Evolutionary conservation across 1,140 invertebrate species (phyloP).

Genomic region (Calephelis nemesis): DNA sequence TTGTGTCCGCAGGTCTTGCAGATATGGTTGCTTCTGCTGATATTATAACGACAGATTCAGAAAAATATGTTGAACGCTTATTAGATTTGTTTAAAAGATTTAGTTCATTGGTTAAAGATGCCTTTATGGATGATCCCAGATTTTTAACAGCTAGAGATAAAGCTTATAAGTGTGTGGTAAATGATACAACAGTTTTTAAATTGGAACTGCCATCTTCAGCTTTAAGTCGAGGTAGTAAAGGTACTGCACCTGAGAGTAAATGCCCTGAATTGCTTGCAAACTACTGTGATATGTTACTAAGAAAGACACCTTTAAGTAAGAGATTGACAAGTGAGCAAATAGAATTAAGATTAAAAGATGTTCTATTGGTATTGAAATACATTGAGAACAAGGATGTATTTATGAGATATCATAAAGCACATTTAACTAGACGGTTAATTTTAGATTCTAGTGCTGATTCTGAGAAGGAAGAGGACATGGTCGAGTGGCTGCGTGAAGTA

Average conservation of each 20-base stretch:
- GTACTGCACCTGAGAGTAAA: slow-evolving; percentile 92
- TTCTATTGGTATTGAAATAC: slow-evolving; percentile 98
- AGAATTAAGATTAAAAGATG: slow-evolving; percentile 94
- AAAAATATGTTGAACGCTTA: slow-evolving; percentile 98
- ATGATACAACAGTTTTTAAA: slow-evolving; percentile 98
- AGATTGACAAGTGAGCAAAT: slow-evolving; percentile 98
- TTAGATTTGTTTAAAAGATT: slow-evolving; percentile 96
- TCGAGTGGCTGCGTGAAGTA: slow-evolving; percentile 95
- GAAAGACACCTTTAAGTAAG: slow-evolving; percentile 98
- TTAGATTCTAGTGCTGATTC: slow-evolving; percentile 98
- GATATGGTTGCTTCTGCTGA: slow-evolving; percentile 98
- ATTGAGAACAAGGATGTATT: slow-evolving; percentile 99
- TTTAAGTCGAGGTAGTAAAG: slow-evolving; percentile 80
- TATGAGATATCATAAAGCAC: slow-evolving; percentile 99
- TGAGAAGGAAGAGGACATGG: slow-evolving; percentile 99
- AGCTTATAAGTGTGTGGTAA: slow-evolving; percentile 98
- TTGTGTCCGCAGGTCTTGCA: slow-evolving; percentile 94
- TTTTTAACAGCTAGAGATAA: slow-evolving; percentile 99
- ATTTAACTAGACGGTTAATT: slow-evolving; percentile 96
- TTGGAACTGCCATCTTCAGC: slow-evolving; percentile 82
- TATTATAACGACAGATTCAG: slow-evolving; percentile 97
- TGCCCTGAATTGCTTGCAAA: slow-evolving; percentile 99
- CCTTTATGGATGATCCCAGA: slow-evolving; percentile 97
- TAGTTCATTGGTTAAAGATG: slow-evolving; percentile 94
- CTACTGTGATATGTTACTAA: slow-evolving; percentile 99